Conservation (phyloP, 1,140 invertebrate species). For the Euura lappo region DNA sequence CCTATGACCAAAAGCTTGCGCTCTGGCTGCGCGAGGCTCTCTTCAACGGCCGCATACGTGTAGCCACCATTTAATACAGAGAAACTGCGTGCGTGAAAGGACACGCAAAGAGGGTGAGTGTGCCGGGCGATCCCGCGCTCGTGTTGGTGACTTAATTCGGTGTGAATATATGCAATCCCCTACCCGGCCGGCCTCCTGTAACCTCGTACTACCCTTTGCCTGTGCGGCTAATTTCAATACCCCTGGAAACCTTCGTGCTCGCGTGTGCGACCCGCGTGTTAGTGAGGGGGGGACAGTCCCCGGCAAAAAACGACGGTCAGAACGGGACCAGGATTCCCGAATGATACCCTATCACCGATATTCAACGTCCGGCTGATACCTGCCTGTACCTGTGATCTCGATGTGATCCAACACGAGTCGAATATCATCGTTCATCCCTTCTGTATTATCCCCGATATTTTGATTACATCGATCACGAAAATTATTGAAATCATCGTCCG, state of each 20-base stretch:
- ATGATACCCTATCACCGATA: too few relatives aligned
- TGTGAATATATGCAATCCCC: slow-evolving; percentile 45
- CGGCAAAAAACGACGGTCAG: neutral
- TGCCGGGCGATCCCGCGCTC: slow-evolving; percentile 17
- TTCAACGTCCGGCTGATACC: neutral
- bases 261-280: slow-evolving; percentile 13
- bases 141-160: slow-evolving; percentile 47
- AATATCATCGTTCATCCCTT: too few relatives aligned
- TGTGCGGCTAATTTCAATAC: slow-evolving; percentile 48
- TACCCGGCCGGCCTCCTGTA: slow-evolving; percentile 9
- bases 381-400: too few relatives aligned
- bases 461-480: too few relatives aligned
- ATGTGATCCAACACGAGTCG: too few relatives aligned
- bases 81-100: slow-evolving; percentile 23
- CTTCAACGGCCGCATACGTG: neutral
- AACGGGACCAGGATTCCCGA: too few relatives aligned
- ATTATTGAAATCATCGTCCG: too few relatives aligned
- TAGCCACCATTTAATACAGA: slow-evolving; percentile 6
- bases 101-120: slow-evolving; percentile 25
- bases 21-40: neutral
- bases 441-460: too few relatives aligned
- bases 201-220: slow-evolving; percentile 7
- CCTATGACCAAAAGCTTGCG: slow-evolving; percentile 15
- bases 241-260: slow-evolving; percentile 26
- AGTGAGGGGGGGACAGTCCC: slow-evolving; percentile 11